These are phyloP conservation scores for Diadegma fenestrale DNA, from an alignment of 2,888 invertebrate genomes.

Conservation along the genomic window DNA sequence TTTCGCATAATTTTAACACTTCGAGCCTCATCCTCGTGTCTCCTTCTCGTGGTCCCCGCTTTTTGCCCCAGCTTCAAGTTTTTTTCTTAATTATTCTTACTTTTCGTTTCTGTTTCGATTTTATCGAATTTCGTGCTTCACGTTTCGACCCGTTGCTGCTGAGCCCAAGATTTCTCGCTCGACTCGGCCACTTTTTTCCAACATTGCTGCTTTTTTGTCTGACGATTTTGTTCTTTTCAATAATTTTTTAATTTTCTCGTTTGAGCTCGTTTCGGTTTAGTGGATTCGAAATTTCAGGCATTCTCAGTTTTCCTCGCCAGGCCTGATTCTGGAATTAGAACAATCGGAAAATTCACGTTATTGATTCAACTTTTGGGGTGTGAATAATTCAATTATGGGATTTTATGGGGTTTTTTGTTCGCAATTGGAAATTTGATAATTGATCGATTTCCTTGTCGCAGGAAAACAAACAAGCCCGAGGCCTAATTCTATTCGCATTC, in stretches of 20 bases:
- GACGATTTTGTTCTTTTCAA: neutral
- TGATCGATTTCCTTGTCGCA: neutral
- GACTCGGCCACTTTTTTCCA: neutral
- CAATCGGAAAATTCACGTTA: neutral
- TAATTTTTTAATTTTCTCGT: neutral
- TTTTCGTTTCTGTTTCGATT: slow-evolving; percentile 6
- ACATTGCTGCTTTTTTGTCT: neutral
- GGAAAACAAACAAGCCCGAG: neutral
- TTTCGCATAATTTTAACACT: slow-evolving; percentile 37
- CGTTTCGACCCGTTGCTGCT: neutral
- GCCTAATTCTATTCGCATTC: neutral
- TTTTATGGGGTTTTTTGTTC: too few species aligned
- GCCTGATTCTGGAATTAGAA: slow-evolving; percentile 13
- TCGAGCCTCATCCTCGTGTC: neutral
- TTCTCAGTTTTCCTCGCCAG: slow-evolving; percentile 28
- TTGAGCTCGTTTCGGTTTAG: slow-evolving; percentile 17
- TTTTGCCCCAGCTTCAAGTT: neutral
- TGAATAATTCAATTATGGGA: too few species aligned
- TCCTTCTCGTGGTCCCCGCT: neutral
- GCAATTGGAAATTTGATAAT: neutral
- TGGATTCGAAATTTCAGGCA: slow-evolving; percentile 39
- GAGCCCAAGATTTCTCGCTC: neutral
- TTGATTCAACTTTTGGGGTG: too few species aligned
- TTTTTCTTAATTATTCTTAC: slow-evolving; percentile 25
- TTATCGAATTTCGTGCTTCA: slow-evolving; percentile 19